Evolutionary conservation across 2,797 vertebrate genomes (phyloP), one percentile per base, ranked within the genome.

Genomic region (Etheostoma nigrum): DNA sequence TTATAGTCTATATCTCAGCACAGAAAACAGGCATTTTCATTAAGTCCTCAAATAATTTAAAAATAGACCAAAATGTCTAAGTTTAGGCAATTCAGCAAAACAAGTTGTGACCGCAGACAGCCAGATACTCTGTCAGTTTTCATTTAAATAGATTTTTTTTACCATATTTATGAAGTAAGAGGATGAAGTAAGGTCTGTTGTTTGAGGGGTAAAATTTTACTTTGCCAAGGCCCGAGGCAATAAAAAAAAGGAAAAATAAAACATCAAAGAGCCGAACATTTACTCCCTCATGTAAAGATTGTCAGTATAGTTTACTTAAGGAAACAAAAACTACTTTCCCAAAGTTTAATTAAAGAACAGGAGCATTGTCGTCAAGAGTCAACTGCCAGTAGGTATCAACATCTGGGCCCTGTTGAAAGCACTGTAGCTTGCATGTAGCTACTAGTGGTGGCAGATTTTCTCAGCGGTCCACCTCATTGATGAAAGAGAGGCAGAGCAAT

Each of bases 341-440:
- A 70, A 91, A 88, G 87, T 93, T 93, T 92, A 93, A 93, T 94
- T 90, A 94, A 93, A 89, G 86, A 88, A 86, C 74, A 73, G 57
- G 59, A 83, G 72, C 53, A 58, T 63, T 79, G 88, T 92, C 45
- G 51, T 79, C 79, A 72, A 74, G 78, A 91, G 73, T 85, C 83
- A 82, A 79, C 82, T 86, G 76, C 83, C 77, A 86, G 85, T 81
- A 83, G 36, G 12, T 15, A 44, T 81, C 86, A 92, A 94, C 93
- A 95, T 93, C 91, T 92, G 92, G 90, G 78, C 81, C 86, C 67
- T 72, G 78, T 45, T 67, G 70, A 87, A 84, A 81, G 80, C 58
- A 64, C 75, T 64, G 85, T 79, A 79, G 75, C 76, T 76, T 36
- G 74, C 81, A 81, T 75, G 78, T 84, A 72, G 84, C 78, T 89